phyloP scores from a whole-genome alignment of 1,140 invertebrate species.

The Drosophila micromelanica region DNA sequence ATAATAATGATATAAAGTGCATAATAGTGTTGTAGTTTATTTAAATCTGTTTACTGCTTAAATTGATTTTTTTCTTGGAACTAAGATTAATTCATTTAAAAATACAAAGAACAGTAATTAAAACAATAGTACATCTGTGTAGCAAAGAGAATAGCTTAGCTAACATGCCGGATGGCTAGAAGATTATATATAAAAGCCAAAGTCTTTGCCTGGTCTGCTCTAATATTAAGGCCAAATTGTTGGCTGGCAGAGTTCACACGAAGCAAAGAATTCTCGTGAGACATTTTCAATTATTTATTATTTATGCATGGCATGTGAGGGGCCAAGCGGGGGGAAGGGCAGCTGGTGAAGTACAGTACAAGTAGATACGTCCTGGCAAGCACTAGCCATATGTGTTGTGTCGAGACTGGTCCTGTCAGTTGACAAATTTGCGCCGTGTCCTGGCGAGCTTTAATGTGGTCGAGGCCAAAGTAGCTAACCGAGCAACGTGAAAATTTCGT shows the following conservation, averaged over 20 bases:
- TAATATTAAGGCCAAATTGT: constrained; percentile 79
- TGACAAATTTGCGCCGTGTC: constrained; percentile 74
- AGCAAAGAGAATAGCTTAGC: background rate
- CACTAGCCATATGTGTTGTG: constrained; percentile 67
- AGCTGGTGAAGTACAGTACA: background rate
- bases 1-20: too few species aligned
- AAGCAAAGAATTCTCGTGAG: constrained; percentile 70
- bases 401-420: constrained; percentile 53
- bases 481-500: constrained; percentile 73
- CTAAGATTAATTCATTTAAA: background rate
- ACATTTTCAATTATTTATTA: constrained; percentile 82
- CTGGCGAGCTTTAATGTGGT: constrained; percentile 72
- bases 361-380: constrained; percentile 15
- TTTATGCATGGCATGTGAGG: constrained; percentile 53
- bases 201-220: constrained; percentile 59
- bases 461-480: constrained; percentile 42
- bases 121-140: background rate
- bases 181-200: constrained; percentile 24
- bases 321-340: too few species aligned
- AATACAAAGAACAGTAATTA: background rate
- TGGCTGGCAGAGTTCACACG: constrained; percentile 76
- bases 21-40: too few species aligned
- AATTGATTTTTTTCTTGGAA: too few species aligned
- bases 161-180: constrained; percentile 12
- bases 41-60: too few species aligned